Base-by-base conservation (phyloP, 2,888 invertebrate genomes). In the Augochlorella aurata region DNA sequence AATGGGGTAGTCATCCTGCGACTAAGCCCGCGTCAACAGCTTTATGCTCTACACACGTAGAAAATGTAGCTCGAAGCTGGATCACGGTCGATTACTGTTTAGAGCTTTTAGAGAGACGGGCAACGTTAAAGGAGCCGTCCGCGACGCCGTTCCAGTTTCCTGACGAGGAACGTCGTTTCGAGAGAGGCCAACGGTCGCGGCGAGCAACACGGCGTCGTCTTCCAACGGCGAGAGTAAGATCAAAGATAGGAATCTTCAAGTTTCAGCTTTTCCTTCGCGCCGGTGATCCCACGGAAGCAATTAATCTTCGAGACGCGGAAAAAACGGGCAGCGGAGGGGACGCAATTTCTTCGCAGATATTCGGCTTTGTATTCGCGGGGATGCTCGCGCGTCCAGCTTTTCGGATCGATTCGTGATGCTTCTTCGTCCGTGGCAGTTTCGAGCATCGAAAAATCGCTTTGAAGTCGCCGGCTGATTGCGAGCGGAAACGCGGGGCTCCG, bases 1-100 rank as follows among this genome's bases (percentile, higher is more conserved):
- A 88, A 87, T 85, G 75, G 81, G 86, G 73, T 84, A 81, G 85
- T 79, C 80, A 77, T 81, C 75, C 79, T 73, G 50, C 68, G 79
- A 84, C 77, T 76, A 47, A 87, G 87, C 81, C 85, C 82, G 74
- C 78, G 85, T 88, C 87, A 88, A 87, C 86, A 74, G 81, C 84
- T 81, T 85, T 74, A 80, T 73, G 66, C 82, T 81, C 76, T 74
- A 69, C 72, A 77, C 77, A 21, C 73, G 58, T 79, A 63, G 74
- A 77, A 68, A 77, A 85, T 88, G 80, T 70, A 54, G 74, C 66
- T 67, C 29, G 80, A 79, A 79, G 86, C 66, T 66, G 88, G 83
- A 83, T 87, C 85, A 78, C 79, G 79, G 65, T 81, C 78, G 87
- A 88, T 88, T 87, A 88, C 82, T 74, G 82, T 79, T 80, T 61